A percentile compares a stretch with the other conserved stretches of the same genome.
phyloP scores from a whole-genome alignment of 2,113 vertebrate genomes.

The Nibea coibor region DNA sequence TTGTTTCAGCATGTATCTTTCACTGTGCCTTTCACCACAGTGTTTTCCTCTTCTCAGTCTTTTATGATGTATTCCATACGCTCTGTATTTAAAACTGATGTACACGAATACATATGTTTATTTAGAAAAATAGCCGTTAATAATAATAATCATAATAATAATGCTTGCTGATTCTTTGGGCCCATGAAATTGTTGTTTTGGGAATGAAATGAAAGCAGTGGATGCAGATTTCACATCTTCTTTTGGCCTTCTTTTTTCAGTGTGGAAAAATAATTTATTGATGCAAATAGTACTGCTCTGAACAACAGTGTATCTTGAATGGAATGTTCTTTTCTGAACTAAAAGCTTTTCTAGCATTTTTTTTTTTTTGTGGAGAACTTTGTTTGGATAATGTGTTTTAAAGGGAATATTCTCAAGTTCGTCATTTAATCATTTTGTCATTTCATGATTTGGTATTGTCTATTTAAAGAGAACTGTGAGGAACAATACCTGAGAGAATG shows the following conservation, averaged over 20 bases:
- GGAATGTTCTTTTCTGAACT: not conserved
- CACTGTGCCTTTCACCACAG: slow-evolving; percentile 47
- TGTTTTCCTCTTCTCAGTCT: not conserved
- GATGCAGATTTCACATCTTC: not conserved
- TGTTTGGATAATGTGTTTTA: slow-evolving; percentile 1
- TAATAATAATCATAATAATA: not conserved
- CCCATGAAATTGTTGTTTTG: not conserved
- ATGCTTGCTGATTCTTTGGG: slow-evolving; percentile 22
- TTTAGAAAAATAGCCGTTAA: slow-evolving; percentile 9
- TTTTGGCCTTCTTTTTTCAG: not conserved
- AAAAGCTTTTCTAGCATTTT: slow-evolving; percentile 2
- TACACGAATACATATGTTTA: slow-evolving; percentile 22
- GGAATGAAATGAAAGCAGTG: not conserved
- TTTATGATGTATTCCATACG: slow-evolving; percentile 7
- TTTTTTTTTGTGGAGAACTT: not conserved
- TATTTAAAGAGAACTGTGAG: not conserved
- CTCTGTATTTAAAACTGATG: slow-evolving; percentile 29
- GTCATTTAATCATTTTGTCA: not conserved
- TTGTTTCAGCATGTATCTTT: slow-evolving; percentile 14
- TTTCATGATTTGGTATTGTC: slow-evolving; percentile 4
- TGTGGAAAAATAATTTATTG: slow-evolving; percentile 40
- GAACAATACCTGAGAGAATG: not conserved
- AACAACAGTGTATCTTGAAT: slow-evolving; percentile 16
- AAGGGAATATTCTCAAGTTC: not conserved
- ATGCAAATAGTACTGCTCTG: slow-evolving; percentile 18